Base-by-base conservation (phyloP, 1,140 invertebrate species). In the Meloidogyne floridensis region DNA sequence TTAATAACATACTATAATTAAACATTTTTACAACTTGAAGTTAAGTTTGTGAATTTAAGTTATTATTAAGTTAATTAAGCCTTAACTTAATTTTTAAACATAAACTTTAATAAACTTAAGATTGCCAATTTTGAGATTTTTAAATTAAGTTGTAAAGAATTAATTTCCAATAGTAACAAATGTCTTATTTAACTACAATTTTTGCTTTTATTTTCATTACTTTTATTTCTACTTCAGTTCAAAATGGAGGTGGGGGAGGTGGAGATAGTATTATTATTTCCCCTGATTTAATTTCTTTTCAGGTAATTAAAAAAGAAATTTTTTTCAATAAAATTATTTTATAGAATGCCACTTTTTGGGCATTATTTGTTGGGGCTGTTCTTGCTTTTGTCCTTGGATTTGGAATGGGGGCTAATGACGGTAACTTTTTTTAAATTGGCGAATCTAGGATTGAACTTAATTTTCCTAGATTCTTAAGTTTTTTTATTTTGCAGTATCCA, bases 381-480 rank as follows among this genome's bases (percentile, higher is more conserved):
- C 15, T 73, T 43, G 72, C 72, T 5, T 73, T 73, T 53, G 11
- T 43, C 11, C 15, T 73, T 13, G 72, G 72, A n/a, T 73, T 73
- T 73, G 72, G 72, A 73, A 73, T 73, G 72, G 72, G 72, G 9
- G 72, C 72, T 13, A 73, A 73, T 53, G 72, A 73, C 15, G 72
- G 42, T 43, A 42, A 98, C n/a, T 96, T 95, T 5, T 1, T 47
- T 20, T 20, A 20, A 20, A 20, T 20, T 20, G 20, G 20, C 20
- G 20, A 20, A 20, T 20, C 20, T 20, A 20, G 20, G 20, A 20
- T 20, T 20, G 20, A 20, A 20, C 20, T 20, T 20, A 20, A 20
- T 20, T 20, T 20, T 20, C 20, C 20, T 20, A 20, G 20, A 20
- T 20, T 20, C 20, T 20, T 20, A 20, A 20, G 20, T 20, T 80